These are phyloP conservation scores for Apis dorsata DNA, from an alignment of 1,140 invertebrate species.

Conservation along the genomic window DNA sequence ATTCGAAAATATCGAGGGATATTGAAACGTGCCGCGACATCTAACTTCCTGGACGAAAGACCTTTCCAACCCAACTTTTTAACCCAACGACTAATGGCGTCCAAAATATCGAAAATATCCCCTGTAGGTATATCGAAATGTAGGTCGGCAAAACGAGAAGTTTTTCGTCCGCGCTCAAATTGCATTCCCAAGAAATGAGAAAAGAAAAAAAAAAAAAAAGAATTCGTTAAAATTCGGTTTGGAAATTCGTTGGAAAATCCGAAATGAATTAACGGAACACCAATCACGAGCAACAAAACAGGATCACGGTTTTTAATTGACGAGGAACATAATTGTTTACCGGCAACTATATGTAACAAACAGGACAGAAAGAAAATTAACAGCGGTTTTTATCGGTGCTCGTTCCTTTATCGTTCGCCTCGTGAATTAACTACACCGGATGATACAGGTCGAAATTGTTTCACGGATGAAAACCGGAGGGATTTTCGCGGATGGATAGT, in stretches of 20 bases:
- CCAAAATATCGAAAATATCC: conserved; percentile 4
- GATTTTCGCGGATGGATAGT: not conserved
- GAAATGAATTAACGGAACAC: no score
- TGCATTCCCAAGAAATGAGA: no score
- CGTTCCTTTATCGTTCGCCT: not conserved
- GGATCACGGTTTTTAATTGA: no score
- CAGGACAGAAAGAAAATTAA: no score
- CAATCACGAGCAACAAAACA: no score
- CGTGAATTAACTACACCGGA: not conserved
- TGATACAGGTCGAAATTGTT: not conserved
- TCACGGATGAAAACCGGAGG: not conserved
- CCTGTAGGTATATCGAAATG: not conserved
- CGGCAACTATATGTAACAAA: not conserved
- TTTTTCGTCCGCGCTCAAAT: not conserved
- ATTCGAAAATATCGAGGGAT: not conserved
- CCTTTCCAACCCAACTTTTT: not conserved
- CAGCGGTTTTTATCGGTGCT: not conserved
- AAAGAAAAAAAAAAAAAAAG: no score
- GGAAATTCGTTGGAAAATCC: no score
- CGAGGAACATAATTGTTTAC: not conserved
- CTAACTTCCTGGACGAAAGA: not conserved
- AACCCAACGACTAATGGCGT: not conserved
- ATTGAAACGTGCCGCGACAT: not conserved
- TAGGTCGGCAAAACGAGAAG: conserved; percentile 17
- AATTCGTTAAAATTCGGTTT: not conserved